Conservation (phyloP, 2,888 invertebrate genomes). For the Dichetophora obliterata region DNA sequence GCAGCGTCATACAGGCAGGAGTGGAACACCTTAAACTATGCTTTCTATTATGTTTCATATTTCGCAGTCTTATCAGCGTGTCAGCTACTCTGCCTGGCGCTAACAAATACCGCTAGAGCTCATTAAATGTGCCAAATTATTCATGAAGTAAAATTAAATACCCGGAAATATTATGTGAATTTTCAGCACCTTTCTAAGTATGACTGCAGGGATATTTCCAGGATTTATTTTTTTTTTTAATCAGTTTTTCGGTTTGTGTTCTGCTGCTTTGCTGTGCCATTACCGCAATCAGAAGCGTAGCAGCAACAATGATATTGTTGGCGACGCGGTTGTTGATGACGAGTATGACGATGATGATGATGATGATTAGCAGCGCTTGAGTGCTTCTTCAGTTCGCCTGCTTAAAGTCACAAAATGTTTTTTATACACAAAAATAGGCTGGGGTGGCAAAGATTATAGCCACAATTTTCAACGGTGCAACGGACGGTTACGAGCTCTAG, state of each 20-base stretch:
- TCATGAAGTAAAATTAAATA: conserved; percentile 57
- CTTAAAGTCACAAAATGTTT: too few relatives aligned
- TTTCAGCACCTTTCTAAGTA: conserved; percentile 41
- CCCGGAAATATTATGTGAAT: conserved; percentile 53
- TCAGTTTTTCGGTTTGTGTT: not conserved
- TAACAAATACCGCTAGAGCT: conserved; percentile 35
- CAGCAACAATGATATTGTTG: not conserved
- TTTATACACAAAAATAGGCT: too few relatives aligned
- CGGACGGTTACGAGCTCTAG: not conserved
- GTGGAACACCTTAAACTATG: conserved; percentile 17
- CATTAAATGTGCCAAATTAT: conserved; percentile 57
- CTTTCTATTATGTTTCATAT: conserved; percentile 23
- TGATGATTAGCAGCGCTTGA: too few relatives aligned
- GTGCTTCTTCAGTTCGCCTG: not conserved
- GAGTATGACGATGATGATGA: too few relatives aligned
- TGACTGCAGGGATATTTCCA: not conserved
- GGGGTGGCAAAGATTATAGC: not conserved
- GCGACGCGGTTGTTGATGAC: too few relatives aligned
- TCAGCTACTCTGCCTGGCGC: conserved; percentile 4
- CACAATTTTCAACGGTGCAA: not conserved
- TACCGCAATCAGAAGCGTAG: conserved; percentile 17
- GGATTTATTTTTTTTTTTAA: not conserved
- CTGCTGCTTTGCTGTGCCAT: not conserved
- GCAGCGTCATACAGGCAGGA: not conserved
- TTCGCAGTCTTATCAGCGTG: conserved; percentile 19